phyloP scores from a whole-genome alignment of 2,797 vertebrate genomes.

The Heterohyrax brucei region DNA sequence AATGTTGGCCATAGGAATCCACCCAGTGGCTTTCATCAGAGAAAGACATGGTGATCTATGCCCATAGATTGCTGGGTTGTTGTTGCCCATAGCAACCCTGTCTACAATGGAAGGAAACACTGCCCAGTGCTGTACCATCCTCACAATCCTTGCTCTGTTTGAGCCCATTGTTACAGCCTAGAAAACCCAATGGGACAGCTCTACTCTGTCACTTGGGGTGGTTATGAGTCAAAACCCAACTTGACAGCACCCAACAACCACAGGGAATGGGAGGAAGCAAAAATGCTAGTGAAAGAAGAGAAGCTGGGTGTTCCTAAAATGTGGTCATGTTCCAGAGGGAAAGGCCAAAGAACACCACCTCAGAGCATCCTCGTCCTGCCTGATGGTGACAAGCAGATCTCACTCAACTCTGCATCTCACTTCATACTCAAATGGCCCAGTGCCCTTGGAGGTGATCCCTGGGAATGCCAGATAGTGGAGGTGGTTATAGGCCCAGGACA shows the following conservation, averaged over 20 bases:
- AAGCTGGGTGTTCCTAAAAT: neutral
- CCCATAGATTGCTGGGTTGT: too few species aligned
- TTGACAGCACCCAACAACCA: neutral
- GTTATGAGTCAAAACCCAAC: too few species aligned
- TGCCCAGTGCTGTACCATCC: too few species aligned
- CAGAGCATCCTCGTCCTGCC: neutral
- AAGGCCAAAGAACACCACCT: neutral
- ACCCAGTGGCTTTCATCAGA: too few species aligned
- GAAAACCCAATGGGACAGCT: too few species aligned
- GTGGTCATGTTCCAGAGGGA: neutral
- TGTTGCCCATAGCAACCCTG: too few species aligned
- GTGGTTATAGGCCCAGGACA: neutral
- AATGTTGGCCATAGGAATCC: too few species aligned
- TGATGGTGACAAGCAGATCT: neutral
- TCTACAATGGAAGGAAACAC: too few species aligned
- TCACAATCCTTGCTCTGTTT: too few species aligned
- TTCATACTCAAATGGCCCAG: accelerated
- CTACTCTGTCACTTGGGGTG: too few species aligned
- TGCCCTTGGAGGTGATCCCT: neutral
- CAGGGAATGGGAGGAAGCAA: neutral
- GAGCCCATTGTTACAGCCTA: too few species aligned
- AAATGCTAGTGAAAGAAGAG: neutral
- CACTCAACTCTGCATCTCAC: neutral
- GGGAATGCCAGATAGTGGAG: neutral
- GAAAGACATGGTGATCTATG: too few species aligned